phyloP scores from a whole-genome alignment of 2,888 invertebrate genomes.

The Cyaniris semiargus region DNA sequence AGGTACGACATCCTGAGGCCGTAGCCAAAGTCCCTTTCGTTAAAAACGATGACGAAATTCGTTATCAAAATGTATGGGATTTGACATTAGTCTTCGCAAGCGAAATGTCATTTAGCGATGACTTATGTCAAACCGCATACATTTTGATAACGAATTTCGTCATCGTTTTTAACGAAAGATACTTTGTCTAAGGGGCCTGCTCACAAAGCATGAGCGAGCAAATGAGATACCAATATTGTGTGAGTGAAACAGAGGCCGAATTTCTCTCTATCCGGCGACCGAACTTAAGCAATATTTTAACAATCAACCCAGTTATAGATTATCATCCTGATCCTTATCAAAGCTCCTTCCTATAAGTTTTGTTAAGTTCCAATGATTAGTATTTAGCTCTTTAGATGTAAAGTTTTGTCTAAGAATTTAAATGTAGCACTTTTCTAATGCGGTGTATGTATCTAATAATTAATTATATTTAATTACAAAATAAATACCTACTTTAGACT shows the following conservation, averaged over 20 bases:
- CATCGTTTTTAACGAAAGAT: no score
- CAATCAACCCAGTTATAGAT: neutral
- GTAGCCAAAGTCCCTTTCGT: no score
- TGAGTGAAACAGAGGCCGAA: neutral
- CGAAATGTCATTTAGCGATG: no score
- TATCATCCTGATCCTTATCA: conserved; percentile 13
- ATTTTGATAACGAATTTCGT: no score
- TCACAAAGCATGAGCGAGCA: neutral
- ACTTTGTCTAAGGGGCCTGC: no score
- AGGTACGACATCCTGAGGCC: no score
- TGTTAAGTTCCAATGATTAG: conserved; percentile 21
- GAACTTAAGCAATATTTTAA: neutral
- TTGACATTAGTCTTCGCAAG: no score
- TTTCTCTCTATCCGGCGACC: neutral
- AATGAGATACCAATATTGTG: neutral
- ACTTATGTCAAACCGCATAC: no score
- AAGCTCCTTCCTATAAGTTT: conserved; percentile 13
- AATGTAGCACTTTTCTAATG: conserved; percentile 32
- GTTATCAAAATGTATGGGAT: no score
- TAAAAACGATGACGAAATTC: no score
- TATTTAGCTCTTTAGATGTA: neutral
- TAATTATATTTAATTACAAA: conserved; percentile 31
- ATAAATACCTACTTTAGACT: conserved; percentile 19
- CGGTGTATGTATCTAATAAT: conserved; percentile 25
- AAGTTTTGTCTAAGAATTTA: conserved; percentile 21